Evolutionary conservation across 2,888 invertebrate species (phyloP), one percentile per base, ranked within the genome.

Genomic region (Hirtodrosophila alboralis): DNA sequence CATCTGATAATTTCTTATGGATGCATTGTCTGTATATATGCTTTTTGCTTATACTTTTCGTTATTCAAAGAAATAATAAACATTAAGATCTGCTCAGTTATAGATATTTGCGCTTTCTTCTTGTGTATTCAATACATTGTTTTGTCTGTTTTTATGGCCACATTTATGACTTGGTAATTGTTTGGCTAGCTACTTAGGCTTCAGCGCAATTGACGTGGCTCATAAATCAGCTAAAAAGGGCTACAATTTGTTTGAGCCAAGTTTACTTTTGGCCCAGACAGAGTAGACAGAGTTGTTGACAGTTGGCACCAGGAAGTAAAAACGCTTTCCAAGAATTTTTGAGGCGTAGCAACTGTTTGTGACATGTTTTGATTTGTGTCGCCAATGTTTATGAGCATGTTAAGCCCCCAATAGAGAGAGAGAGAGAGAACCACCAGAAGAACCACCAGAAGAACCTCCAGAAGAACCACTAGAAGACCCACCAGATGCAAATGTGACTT

Each of bases 281-380:
- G n/a, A n/a, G 31, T 31, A 61, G 53, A 48, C 52, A 51, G n/a
- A n/a, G n/a, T n/a, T 47, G 76, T 61, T 65, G 81, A 70, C 58
- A 62, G 81, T 62, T 79, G 65, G 74, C 75, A 79, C 78, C 72
- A 79, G 78, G 83, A 79, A 85, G 83, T 83, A 64, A 83, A n/a
- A 75, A 53, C 45, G 72, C 59, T 74, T 86, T 81, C 84, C 57
- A 58, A 75, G 81, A 81, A 81, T 80, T 84, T 78, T 74, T 75
- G 60, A 84, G 84, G 78, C 86, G 81, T 80, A 84, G 84, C 80
- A 81, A 81, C 81, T 86, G 81, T 86, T 81, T 84, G 86, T 81
- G 81, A 80, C 81, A 81, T 77, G 77, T 81, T 79, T 81, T 81
- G 81, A 81, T 81, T 81, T 81, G 81, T 81, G 81, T 86, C 69